These are phyloP conservation scores for Drosophila formosana DNA, from an alignment of 2,888 invertebrate genomes.

Conservation along the genomic window DNA sequence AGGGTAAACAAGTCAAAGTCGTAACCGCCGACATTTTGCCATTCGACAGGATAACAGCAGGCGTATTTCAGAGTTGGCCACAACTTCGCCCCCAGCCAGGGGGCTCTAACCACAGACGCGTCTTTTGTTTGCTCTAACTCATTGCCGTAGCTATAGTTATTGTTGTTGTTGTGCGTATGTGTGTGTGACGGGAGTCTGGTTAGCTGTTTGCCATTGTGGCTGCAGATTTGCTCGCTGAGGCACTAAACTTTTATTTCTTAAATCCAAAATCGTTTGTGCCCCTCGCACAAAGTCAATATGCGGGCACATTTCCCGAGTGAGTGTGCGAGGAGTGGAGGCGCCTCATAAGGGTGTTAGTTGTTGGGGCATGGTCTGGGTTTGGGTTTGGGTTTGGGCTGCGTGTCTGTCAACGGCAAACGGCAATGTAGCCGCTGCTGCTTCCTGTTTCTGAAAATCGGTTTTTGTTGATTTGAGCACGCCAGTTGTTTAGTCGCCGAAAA, in stretches of 20 bases:
- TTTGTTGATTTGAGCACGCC: constrained; percentile 77
- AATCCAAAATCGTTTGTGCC: constrained; percentile 78
- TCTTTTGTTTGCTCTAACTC: constrained; percentile 78
- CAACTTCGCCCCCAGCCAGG: constrained; percentile 20
- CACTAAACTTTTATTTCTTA: constrained; percentile 80
- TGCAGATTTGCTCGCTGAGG: constrained; percentile 77
- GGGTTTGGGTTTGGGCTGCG: constrained; percentile 18
- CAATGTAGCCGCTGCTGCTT: constrained; percentile 52
- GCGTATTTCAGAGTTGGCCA: constrained; percentile 31
- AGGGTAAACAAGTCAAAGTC: constrained; percentile 72
- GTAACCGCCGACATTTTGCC: constrained; percentile 70
- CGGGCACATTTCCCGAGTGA: constrained; percentile 55
- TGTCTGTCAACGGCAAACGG: constrained; percentile 63
- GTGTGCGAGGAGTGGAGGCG: background rate
- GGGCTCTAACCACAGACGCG: constrained; percentile 74
- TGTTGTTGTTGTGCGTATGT: constrained; percentile 22
- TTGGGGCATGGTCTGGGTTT: no score
- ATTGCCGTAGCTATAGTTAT: constrained; percentile 40
- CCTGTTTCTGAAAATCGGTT: constrained; percentile 80
- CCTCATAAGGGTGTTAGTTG: constrained; percentile 6
- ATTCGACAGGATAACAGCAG: constrained; percentile 51
- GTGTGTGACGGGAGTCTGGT: constrained; percentile 48
- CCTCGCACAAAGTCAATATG: constrained; percentile 77
- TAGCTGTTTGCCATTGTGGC: constrained; percentile 71
- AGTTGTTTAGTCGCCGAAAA: constrained; percentile 75